phyloP scores from a whole-genome alignment of 2,797 vertebrate species.

The Erethizon dorsatum region DNA sequence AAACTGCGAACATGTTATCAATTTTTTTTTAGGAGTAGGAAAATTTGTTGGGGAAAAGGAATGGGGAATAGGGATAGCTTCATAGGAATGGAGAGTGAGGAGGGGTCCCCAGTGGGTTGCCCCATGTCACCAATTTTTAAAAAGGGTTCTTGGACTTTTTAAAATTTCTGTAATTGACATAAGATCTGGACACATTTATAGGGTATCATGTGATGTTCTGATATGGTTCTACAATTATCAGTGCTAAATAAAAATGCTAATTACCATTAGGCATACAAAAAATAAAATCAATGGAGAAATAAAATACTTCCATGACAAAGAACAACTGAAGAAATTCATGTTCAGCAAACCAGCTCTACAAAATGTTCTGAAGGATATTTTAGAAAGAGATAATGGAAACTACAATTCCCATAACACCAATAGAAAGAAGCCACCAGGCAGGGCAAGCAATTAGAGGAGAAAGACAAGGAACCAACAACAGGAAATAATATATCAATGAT shows the following conservation, averaged over 20 bases:
- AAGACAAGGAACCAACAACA: no score
- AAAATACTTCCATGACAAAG: no score
- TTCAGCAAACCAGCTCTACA: no score
- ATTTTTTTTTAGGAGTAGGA: not conserved
- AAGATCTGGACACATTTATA: not conserved
- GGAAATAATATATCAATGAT: no score
- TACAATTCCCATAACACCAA: no score
- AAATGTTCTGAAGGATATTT: no score
- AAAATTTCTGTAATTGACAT: not conserved
- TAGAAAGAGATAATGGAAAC: no score
- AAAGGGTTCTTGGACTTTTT: not conserved
- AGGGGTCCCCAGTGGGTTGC: not conserved
- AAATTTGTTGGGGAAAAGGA: not conserved
- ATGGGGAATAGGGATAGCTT: not conserved
- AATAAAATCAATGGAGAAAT: no score
- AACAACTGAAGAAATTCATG: no score
- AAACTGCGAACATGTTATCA: not conserved
- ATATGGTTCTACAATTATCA: slow-evolving; percentile 34
- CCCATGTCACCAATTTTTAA: not conserved
- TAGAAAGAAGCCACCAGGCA: no score
- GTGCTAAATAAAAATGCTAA: slow-evolving; percentile 4
- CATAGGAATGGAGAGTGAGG: not conserved
- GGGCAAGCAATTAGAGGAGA: no score
- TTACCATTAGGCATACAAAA: not conserved
- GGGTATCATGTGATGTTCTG: not conserved